A percentile compares a stretch with the other conserved stretches of the same genome.
Evolutionary conservation across 2,888 invertebrate species (phyloP).

Genomic region (Leucophenga montana): DNA sequence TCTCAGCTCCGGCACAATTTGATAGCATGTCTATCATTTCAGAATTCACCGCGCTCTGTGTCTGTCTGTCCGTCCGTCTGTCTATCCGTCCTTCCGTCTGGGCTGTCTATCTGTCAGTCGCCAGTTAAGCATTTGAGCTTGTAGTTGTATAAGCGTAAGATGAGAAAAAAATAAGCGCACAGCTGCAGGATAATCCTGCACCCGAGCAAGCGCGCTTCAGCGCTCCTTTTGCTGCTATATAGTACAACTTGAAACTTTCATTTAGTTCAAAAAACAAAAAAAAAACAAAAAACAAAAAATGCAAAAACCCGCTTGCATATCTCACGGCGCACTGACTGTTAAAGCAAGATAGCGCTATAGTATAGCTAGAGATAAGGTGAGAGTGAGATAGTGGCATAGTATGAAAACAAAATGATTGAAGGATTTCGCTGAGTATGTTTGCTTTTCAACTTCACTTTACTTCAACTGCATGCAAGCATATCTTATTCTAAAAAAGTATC

Average conservation of each 20-base stretch:
- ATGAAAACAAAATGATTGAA: conserved; percentile 18
- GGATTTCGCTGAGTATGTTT: conserved; percentile 21
- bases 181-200: conserved; percentile 26
- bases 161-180: conserved; percentile 17
- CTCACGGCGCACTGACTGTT: too few relatives aligned
- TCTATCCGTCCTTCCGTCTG: neutral
- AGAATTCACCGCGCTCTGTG: neutral
- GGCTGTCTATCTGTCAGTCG: neutral
- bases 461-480: conserved; percentile 21
- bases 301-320: too few relatives aligned
- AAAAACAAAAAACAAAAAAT: too few relatives aligned
- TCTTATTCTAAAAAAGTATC: neutral
- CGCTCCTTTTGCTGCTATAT: neutral
- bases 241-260: neutral
- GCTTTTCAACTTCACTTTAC: conserved; percentile 19
- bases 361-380: too few relatives aligned
- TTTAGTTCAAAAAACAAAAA: neutral
- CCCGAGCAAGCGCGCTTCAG: neutral
- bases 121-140: conserved; percentile 25
- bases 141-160: neutral
- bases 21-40: conserved; percentile 19
- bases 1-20: conserved; percentile 13
- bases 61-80: neutral
- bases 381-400: neutral
- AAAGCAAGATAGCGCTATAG: too few relatives aligned